phyloP scores from a whole-genome alignment of 2,113 vertebrate genomes.

The Sebastes fasciatus region DNA sequence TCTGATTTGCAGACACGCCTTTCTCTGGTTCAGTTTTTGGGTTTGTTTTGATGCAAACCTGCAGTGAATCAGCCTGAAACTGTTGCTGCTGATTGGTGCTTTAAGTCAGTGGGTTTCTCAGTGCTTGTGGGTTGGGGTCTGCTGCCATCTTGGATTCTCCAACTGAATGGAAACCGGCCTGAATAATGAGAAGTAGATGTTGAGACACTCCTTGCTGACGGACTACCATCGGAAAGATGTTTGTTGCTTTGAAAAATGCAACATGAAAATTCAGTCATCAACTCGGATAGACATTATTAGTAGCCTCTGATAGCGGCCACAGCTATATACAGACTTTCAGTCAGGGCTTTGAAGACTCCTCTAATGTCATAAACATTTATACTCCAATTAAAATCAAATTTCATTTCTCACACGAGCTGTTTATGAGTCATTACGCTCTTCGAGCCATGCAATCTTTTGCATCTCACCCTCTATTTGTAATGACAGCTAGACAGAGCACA shows the following conservation, averaged over 20 bases:
- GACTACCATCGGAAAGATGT: conserved; percentile 55
- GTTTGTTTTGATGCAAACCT: neutral
- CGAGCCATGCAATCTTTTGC: conserved; percentile 55
- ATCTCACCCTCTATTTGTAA: conserved; percentile 68
- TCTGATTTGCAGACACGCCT: conserved; percentile 6
- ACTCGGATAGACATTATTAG: conserved; percentile 72
- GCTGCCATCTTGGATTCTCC: conserved; percentile 36
- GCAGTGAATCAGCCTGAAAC: neutral
- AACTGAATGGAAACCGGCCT: conserved; percentile 37
- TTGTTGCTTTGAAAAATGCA: conserved; percentile 69
- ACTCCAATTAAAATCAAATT: conserved; percentile 80
- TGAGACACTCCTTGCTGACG: conserved; percentile 55
- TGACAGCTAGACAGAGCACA: conserved; percentile 79
- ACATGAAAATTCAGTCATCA: conserved; percentile 66
- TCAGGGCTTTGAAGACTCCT: conserved; percentile 71
- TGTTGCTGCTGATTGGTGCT: conserved; percentile 23
- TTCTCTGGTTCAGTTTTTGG: neutral
- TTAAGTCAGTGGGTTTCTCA: neutral
- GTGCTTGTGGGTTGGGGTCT: conserved; percentile 5
- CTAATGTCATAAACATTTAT: conserved; percentile 76
- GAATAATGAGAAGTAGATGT: conserved; percentile 69
- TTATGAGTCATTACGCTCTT: conserved; percentile 63
- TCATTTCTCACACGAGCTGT: conserved; percentile 71
- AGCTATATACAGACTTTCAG: conserved; percentile 58
- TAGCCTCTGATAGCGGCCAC: conserved; percentile 63